phyloP scores from a whole-genome alignment of 2,888 invertebrate species.

The Plagiodera versicolora region DNA sequence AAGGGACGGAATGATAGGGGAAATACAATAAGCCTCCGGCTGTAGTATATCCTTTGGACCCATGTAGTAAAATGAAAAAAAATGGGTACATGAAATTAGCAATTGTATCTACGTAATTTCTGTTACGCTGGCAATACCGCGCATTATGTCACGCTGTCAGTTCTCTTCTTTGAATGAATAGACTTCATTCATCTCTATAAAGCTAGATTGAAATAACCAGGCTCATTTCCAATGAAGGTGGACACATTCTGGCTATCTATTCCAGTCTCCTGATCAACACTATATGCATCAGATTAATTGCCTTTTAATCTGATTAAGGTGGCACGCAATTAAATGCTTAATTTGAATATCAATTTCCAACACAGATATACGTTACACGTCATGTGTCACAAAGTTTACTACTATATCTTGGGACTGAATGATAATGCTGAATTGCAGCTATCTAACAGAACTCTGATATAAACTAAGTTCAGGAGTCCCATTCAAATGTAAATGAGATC shows the following conservation, averaged over 20 bases:
- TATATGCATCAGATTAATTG: constrained; percentile 36
- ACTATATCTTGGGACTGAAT: constrained; percentile 19
- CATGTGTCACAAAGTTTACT: constrained; percentile 28
- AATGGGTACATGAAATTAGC: too few species aligned
- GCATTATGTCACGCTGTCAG: too few species aligned
- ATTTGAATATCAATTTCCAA: constrained; percentile 33
- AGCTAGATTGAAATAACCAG: background rate
- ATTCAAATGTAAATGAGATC: background rate
- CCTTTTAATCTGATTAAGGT: constrained; percentile 38
- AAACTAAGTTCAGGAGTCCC: background rate
- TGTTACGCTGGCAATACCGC: too few species aligned
- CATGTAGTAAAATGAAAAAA: too few species aligned
- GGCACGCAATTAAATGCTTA: constrained; percentile 33
- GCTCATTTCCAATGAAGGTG: background rate
- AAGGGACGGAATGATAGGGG: too few species aligned
- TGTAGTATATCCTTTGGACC: too few species aligned
- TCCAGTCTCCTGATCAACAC: background rate
- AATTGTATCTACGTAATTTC: too few species aligned
- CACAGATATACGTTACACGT: constrained; percentile 22
- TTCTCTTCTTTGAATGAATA: too few species aligned
- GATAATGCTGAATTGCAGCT: constrained; percentile 14
- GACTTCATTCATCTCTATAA: background rate
- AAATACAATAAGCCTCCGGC: too few species aligned
- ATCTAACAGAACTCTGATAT: background rate
- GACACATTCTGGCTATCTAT: background rate